Evolutionary conservation across 2,113 vertebrate genomes (phyloP).

Genomic region (Petromus typicus): DNA sequence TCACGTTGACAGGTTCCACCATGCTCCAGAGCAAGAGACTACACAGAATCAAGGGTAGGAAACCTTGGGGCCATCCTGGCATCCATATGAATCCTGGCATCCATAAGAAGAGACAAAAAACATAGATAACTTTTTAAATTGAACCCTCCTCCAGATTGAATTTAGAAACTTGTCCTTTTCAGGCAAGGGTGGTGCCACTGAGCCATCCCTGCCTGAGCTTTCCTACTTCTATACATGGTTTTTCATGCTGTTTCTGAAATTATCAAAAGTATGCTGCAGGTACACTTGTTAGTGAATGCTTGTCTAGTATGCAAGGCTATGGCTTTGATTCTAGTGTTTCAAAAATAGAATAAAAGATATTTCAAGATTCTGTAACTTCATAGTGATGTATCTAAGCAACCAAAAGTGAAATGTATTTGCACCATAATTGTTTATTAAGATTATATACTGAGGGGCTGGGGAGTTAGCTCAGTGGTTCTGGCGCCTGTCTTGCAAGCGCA

Average conservation of each 20-base stretch:
- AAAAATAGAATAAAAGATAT: background rate
- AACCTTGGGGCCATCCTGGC: background rate
- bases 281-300: background rate
- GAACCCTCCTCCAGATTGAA: too few relatives aligned
- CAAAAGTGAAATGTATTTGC: background rate
- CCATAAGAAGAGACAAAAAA: background rate
- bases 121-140: background rate
- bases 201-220: background rate
- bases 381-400: background rate
- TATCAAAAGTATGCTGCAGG: too few relatives aligned
- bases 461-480: too few relatives aligned
- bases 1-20: background rate
- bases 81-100: background rate
- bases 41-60: background rate
- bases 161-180: too few relatives aligned
- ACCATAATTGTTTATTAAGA: background rate
- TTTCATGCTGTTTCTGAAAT: background rate
- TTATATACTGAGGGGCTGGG: too few relatives aligned
- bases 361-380: conserved; percentile 35
- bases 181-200: too few relatives aligned
- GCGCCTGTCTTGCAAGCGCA: too few relatives aligned
- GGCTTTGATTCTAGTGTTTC: background rate
- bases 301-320: background rate
- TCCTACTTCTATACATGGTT: background rate
- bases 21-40: background rate